phyloP scores from a whole-genome alignment of 2,888 invertebrate genomes.

The Eurytoma adleriae region DNA sequence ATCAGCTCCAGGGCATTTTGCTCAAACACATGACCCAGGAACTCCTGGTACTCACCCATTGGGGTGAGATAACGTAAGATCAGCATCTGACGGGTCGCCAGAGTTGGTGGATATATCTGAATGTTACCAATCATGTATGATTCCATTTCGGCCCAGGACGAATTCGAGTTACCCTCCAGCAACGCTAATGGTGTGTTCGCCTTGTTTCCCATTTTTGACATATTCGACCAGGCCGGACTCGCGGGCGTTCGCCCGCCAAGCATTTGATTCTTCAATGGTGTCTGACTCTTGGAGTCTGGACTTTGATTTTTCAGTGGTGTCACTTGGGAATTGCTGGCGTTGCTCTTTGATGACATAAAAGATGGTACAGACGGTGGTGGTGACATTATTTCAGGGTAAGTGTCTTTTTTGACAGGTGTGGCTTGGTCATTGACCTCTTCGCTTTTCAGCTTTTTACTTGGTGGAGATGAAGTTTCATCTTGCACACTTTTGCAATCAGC shows the following conservation, averaged over 20 bases:
- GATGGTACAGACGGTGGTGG: slow-evolving; percentile 70
- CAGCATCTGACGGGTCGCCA: slow-evolving; percentile 93
- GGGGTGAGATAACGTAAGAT: slow-evolving; percentile 94
- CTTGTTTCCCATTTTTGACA: slow-evolving; percentile 45
- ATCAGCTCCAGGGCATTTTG: slow-evolving; percentile 94
- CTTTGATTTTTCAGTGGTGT: slow-evolving; percentile 58
- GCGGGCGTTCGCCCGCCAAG: slow-evolving; percentile 53
- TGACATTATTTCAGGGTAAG: slow-evolving; percentile 72
- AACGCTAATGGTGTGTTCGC: slow-evolving; percentile 51
- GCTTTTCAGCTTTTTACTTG: slow-evolving; percentile 66
- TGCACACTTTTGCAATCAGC: slow-evolving; percentile 54
- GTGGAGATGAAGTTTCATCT: slow-evolving; percentile 58
- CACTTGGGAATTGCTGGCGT: slow-evolving; percentile 56
- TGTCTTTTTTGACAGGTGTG: slow-evolving; percentile 66
- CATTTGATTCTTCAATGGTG: slow-evolving; percentile 57
- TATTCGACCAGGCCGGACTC: slow-evolving; percentile 58
- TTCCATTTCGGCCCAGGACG: slow-evolving; percentile 94
- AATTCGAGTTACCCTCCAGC: slow-evolving; percentile 79
- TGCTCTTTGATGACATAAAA: slow-evolving; percentile 28
- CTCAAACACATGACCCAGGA: slow-evolving; percentile 95
- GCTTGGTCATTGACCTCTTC: slow-evolving; percentile 58
- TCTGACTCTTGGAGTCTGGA: slow-evolving; percentile 53
- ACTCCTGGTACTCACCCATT: slow-evolving; percentile 98
- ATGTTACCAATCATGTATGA: slow-evolving; percentile 92
- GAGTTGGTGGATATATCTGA: slow-evolving; percentile 92